Conservation (phyloP, 2,113 vertebrate species). For the Irena cyanogastra region DNA sequence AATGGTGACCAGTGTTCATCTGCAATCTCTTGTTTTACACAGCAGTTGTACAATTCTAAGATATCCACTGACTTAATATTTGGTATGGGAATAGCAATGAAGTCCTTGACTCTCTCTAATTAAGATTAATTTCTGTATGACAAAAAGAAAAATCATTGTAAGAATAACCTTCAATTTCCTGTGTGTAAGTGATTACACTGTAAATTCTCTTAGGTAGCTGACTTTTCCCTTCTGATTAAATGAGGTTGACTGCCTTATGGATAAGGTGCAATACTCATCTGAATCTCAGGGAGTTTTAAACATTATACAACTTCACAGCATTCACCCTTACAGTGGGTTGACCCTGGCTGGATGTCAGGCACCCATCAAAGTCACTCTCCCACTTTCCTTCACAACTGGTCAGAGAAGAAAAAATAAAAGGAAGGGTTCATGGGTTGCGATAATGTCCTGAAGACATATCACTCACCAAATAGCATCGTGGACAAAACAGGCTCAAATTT, state of each 20-base stretch:
- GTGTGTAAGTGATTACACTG: background rate
- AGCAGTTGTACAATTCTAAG: background rate
- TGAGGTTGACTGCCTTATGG: background rate
- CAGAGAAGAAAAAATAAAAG: background rate
- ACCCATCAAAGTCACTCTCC: background rate
- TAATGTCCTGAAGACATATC: background rate
- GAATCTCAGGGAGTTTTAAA: background rate
- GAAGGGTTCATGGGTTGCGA: no score
- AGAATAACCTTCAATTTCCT: background rate
- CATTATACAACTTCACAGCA: background rate
- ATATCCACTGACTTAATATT: background rate
- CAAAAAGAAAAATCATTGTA: background rate
- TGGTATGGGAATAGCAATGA: background rate
- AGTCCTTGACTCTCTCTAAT: background rate
- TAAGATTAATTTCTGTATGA: background rate
- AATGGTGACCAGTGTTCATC: background rate
- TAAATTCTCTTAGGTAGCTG: background rate
- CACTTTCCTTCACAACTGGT: background rate
- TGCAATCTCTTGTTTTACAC: background rate
- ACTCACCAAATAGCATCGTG: background rate
- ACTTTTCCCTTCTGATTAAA: background rate
- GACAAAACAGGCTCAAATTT: accelerated
- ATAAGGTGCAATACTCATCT: background rate
- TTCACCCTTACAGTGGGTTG: background rate
- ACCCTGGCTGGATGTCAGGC: background rate